Evolutionary conservation across 2,888 invertebrate species (phyloP).

Genomic region (Nomada goodeniana): DNA sequence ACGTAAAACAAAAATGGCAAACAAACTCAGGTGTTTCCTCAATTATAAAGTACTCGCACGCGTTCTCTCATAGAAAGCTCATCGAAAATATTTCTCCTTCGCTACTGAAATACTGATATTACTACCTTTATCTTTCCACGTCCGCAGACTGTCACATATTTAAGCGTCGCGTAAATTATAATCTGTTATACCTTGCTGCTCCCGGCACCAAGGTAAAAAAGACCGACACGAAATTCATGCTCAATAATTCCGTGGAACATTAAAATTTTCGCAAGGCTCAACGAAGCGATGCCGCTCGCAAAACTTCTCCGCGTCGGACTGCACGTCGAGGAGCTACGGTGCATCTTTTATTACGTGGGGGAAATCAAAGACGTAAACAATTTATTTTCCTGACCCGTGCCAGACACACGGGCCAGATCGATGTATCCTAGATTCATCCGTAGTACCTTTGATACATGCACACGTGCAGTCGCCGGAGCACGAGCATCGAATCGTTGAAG

Average conservation of each 20-base stretch:
- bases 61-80: no score
- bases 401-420: slow-evolving; percentile 2
- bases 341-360: slow-evolving; percentile 52
- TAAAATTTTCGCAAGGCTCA: slow-evolving; percentile 28
- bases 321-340: slow-evolving; percentile 4
- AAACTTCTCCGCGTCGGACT: slow-evolving; percentile 27
- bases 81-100: no score
- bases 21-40: no score
- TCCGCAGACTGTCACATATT: no score
- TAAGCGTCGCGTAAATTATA: no score
- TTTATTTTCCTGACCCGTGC: slow-evolving; percentile 27
- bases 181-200: no score
- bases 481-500: background rate
- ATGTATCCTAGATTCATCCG: slow-evolving; percentile 29
- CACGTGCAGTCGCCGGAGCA: background rate
- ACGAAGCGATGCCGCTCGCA: slow-evolving; percentile 20
- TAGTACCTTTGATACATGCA: background rate
- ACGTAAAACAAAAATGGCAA: no score
- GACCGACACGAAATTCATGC: background rate
- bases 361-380: slow-evolving; percentile 51
- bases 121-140: no score
- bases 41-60: no score
- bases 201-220: background rate
- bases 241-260: slow-evolving; percentile 17
- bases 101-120: no score